Conservation (phyloP, 2,888 invertebrate genomes). For the Ophion obscuratus region DNA sequence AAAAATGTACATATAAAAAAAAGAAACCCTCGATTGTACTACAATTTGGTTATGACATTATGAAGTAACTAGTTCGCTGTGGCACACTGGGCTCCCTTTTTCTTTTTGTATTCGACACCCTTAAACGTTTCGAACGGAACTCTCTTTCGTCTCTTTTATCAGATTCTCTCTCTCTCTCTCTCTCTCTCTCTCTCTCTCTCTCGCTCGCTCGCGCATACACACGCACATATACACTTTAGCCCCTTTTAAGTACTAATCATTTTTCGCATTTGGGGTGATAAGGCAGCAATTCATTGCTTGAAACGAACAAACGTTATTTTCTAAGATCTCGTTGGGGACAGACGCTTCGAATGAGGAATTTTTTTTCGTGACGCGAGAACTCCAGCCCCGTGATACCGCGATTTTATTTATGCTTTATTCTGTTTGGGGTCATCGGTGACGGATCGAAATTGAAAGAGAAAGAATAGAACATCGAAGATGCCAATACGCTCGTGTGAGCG, state of each 20-base stretch:
- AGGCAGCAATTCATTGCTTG: background rate
- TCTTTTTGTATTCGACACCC: slow-evolving; percentile 9
- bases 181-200: background rate
- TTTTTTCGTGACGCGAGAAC: background rate
- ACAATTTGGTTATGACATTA: slow-evolving; percentile 81
- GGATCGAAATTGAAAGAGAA: too few species aligned
- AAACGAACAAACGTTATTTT: background rate
- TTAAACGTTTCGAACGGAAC: slow-evolving; percentile 9
- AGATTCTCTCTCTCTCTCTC: background rate
- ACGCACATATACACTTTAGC: background rate
- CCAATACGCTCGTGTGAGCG: too few species aligned
- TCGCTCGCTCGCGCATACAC: background rate
- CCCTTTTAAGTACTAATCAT: slow-evolving; percentile 2
- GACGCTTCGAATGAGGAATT: background rate
- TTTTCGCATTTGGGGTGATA: background rate
- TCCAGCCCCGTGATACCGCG: too few species aligned
- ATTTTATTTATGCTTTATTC: too few species aligned
- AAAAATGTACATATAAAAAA: slow-evolving; percentile 53
- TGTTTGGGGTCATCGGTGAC: too few species aligned
- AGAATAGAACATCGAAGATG: too few species aligned
- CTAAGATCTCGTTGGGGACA: background rate
- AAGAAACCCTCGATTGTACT: slow-evolving; percentile 78
- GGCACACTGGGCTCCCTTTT: slow-evolving; percentile 73
- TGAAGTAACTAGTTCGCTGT: slow-evolving; percentile 76
- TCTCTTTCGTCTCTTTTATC: background rate